A percentile compares a stretch with the other conserved stretches of the same genome.
These are phyloP conservation scores for Cariama cristata DNA, from an alignment of 2,113 vertebrate species.

Conservation along the genomic window DNA sequence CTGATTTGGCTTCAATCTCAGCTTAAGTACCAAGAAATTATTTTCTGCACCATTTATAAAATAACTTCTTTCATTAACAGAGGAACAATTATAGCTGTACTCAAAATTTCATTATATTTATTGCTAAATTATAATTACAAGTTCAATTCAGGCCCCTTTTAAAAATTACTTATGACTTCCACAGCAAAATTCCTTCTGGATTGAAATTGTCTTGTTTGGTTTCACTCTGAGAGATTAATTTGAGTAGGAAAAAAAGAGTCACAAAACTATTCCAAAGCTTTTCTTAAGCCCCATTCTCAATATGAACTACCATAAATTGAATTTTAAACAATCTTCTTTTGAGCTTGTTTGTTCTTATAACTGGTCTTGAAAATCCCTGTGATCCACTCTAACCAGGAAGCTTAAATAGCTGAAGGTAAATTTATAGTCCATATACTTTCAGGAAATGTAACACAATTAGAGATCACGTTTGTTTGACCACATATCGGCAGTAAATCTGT, in stretches of 20 bases:
- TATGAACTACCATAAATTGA: background rate
- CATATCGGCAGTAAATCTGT: background rate
- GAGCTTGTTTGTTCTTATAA: background rate
- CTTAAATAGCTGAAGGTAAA: background rate
- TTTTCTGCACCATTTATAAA: conserved; percentile 15
- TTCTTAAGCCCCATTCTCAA: background rate
- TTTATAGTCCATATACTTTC: background rate
- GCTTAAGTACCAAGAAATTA: background rate
- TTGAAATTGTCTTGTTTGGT: background rate
- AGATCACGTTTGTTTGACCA: background rate
- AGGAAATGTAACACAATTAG: background rate
- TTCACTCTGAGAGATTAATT: background rate
- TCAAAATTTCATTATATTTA: background rate
- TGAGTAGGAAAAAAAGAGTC: background rate
- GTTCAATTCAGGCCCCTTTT: background rate
- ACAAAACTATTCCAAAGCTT: background rate
- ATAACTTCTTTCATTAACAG: background rate
- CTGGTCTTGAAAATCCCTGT: background rate
- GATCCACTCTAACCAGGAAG: background rate
- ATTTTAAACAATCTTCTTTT: background rate
- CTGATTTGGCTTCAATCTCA: too few species aligned
- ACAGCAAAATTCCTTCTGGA: background rate
- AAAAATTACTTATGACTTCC: background rate
- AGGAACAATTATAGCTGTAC: background rate
- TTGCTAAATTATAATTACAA: background rate